Evolutionary conservation across 2,797 vertebrate genomes (phyloP).

Genomic region (Sebastiscus albofasciatus): DNA sequence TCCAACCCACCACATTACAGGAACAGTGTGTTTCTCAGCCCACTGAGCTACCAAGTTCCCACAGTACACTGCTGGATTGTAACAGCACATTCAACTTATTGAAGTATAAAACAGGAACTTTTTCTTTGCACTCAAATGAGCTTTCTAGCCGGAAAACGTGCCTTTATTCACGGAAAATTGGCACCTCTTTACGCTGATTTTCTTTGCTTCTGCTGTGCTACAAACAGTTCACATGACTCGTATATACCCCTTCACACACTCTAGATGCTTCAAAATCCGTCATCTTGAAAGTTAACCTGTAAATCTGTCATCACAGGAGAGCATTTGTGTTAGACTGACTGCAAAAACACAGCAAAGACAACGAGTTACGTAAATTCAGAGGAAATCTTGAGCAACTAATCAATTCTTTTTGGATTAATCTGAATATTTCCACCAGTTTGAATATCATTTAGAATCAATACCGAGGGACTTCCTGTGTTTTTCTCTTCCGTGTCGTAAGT

Average conservation of each 20-base stretch:
- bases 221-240: not conserved
- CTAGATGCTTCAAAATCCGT: not conserved
- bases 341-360: not conserved
- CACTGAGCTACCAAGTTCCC: not conserved
- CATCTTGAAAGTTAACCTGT: not conserved
- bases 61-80: not conserved
- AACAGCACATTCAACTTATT: not conserved
- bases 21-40: slow-evolving; percentile 8
- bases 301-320: not conserved
- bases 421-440: not conserved
- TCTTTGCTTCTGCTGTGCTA: not conserved
- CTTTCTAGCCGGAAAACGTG: not conserved
- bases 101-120: not conserved
- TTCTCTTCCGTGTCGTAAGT: not conserved
- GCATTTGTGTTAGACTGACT: too few relatives aligned
- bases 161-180: not conserved
- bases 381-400: not conserved
- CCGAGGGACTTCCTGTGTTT: not conserved
- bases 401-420: not conserved
- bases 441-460: not conserved
- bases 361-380: not conserved
- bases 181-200: not conserved
- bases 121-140: not conserved
- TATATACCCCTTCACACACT: not conserved
- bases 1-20: slow-evolving; percentile 1